Conservation (phyloP, 2,888 invertebrate species). For the Aromia moschata region DNA sequence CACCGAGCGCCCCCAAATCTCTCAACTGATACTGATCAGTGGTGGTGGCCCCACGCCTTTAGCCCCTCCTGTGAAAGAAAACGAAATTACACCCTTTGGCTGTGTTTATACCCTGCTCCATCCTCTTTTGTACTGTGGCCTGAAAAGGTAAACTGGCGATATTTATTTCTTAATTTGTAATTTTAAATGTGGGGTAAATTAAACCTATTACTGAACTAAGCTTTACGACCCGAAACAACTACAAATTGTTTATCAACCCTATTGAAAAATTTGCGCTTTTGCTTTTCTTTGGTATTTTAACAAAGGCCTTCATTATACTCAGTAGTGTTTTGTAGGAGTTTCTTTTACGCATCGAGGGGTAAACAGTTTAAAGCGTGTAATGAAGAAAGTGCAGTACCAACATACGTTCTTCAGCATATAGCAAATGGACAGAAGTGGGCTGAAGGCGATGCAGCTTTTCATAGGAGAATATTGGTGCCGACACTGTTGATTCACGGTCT, state of each 20-base stretch:
- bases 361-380: constrained; percentile 67
- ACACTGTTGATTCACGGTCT: constrained; percentile 74
- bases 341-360: constrained; percentile 67
- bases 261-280: too few species aligned
- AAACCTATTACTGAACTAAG: too few species aligned
- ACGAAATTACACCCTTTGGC: constrained; percentile 63
- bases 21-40: constrained; percentile 72
- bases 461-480: constrained; percentile 70
- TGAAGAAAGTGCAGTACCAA: constrained; percentile 61
- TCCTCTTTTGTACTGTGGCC: constrained; percentile 69
- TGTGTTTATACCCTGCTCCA: constrained; percentile 66
- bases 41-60: constrained; percentile 75
- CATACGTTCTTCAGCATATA: constrained; percentile 64
- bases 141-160: constrained; percentile 61
- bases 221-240: too few species aligned
- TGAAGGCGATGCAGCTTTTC: constrained; percentile 74
- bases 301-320: neutral
- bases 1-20: constrained; percentile 67
- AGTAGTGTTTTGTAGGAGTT: constrained; percentile 59
- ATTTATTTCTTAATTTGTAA: too few species aligned
- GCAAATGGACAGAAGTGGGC: constrained; percentile 73
- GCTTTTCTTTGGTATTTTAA: too few species aligned
- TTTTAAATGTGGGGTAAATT: too few species aligned
- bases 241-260: too few species aligned
- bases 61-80: constrained; percentile 66